A percentile compares a stretch with the other conserved stretches of the same genome.
phyloP scores from a whole-genome alignment of 2,113 vertebrate genomes.

The Mastomys coucha region DNA sequence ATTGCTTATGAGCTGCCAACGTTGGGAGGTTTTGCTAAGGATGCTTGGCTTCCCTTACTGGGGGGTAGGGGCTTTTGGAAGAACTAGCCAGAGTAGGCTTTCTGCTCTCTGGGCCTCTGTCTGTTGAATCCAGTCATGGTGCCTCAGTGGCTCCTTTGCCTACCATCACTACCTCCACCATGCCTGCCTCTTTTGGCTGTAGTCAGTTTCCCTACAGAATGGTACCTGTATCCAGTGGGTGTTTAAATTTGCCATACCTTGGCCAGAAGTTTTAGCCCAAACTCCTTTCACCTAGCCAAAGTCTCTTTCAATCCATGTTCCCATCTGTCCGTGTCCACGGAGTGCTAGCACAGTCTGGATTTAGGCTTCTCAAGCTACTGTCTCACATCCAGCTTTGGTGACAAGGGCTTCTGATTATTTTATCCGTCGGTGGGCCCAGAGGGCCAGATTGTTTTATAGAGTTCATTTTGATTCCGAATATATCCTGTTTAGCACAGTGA shows the following conservation, averaged over 20 bases:
- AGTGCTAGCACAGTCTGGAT: not conserved
- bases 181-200: not conserved
- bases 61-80: not conserved
- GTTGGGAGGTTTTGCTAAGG: not conserved
- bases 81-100: not conserved
- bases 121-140: not conserved
- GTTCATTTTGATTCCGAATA: slow-evolving; percentile 32
- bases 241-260: slow-evolving; percentile 39
- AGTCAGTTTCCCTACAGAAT: fast-evolving
- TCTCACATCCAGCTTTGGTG: slow-evolving; percentile 13
- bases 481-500: not conserved
- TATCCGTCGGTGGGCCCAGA: not conserved
- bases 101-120: not conserved
- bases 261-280: not conserved
- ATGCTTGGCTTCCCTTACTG: not conserved
- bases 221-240: not conserved
- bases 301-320: not conserved
- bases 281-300: not conserved
- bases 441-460: not conserved
- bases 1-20: not conserved
- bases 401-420: slow-evolving; percentile 73
- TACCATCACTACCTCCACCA: not conserved
- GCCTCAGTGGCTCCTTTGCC: not conserved
- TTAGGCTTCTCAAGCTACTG: slow-evolving; percentile 17
- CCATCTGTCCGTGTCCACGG: not conserved